phyloP scores from a whole-genome alignment of 1,140 invertebrate species.

The Dysdera silvatica region DNA sequence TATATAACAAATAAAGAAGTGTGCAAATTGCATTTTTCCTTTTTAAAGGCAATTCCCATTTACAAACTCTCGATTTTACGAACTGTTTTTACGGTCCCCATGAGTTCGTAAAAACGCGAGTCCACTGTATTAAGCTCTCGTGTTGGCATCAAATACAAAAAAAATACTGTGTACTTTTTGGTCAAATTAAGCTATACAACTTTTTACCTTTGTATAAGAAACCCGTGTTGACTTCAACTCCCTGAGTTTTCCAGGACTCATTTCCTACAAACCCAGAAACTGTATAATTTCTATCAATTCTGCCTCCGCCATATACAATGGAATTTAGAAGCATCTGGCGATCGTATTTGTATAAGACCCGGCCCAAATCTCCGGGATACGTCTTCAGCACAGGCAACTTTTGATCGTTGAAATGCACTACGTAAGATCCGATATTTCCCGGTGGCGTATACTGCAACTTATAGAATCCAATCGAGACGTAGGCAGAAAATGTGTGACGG shows the following conservation, averaged over 20 bases:
- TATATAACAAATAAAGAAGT: no score
- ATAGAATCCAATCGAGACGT: conserved; percentile 87
- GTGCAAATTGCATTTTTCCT: no score
- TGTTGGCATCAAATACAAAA: no score
- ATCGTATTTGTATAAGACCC: conserved; percentile 80
- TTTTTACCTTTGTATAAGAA: conserved; percentile 75
- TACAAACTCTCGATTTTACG: no score
- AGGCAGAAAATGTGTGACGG: conserved; percentile 81
- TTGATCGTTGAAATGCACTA: conserved; percentile 81
- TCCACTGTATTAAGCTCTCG: no score
- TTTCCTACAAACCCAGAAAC: conserved; percentile 15
- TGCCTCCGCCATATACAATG: conserved; percentile 63
- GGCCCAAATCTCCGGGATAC: conserved; percentile 79
- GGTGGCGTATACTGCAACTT: conserved; percentile 86
- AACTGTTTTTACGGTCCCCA: no score
- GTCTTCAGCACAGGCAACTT: conserved; percentile 78
- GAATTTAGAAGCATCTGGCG: conserved; percentile 71
- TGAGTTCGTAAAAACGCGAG: no score
- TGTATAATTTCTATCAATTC: conserved; percentile 31
- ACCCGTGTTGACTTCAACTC: conserved; percentile 65
- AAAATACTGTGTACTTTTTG: no score
- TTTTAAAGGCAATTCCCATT: no score
- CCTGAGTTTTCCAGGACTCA: conserved; percentile 52
- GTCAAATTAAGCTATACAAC: no score
- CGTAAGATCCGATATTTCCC: conserved; percentile 67